A percentile compares a stretch with the other conserved stretches of the same genome.
Conservation (phyloP, 1,140 invertebrate genomes). For the Drosophila takahashii region DNA sequence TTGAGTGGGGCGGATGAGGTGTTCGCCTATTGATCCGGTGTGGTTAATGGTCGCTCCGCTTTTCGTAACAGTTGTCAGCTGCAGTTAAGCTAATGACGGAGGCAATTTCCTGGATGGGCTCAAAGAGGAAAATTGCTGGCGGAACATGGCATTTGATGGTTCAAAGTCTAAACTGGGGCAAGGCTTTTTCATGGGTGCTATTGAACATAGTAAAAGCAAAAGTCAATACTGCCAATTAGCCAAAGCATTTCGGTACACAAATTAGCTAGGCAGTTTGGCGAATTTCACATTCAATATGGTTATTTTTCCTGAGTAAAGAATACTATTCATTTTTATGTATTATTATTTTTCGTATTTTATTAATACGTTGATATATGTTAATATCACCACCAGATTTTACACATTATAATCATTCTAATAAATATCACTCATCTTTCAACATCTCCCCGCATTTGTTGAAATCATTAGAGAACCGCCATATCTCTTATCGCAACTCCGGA, state of each 20-base stretch:
- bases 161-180: constrained; percentile 22
- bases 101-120: constrained; percentile 40
- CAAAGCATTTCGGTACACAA: constrained; percentile 2
- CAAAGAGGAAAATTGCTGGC: constrained; percentile 8
- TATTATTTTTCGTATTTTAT: neutral
- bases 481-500: constrained; percentile 11
- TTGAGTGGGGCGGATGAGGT: constrained; percentile 20
- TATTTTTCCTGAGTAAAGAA: neutral
- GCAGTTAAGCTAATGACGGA: constrained; percentile 62
- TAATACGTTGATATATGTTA: neutral
- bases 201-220: neutral
- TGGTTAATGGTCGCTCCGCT: constrained; percentile 39
- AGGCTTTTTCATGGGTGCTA: neutral
- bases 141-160: constrained; percentile 17
- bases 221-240: neutral
- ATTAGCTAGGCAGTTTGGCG: neutral
- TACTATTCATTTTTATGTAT: too few species aligned
- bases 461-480: constrained; percentile 54
- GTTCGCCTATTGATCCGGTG: constrained; percentile 32
- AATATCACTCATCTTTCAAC: constrained; percentile 5
- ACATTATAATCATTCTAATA: too few species aligned
- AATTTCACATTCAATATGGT: neutral
- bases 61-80: constrained; percentile 70
- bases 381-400: neutral
- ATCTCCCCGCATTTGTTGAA: constrained; percentile 23